A percentile compares a stretch with the other conserved stretches of the same genome.
Conservation (phyloP, 1,140 invertebrate species). For the Atta texana region DNA sequence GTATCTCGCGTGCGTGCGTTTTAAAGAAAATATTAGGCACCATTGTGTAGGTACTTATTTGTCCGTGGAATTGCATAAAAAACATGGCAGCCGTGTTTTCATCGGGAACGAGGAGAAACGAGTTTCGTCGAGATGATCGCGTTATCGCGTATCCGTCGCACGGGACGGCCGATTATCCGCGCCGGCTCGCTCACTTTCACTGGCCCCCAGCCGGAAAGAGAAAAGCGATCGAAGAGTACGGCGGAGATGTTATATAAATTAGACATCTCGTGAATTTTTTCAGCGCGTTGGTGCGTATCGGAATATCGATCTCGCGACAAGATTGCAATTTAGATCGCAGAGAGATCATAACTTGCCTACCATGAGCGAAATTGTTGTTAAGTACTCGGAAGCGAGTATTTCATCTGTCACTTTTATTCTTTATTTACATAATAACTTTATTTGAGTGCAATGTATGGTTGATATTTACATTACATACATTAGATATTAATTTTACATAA, state of each 20-base stretch:
- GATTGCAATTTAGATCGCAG: slow-evolving; percentile 14
- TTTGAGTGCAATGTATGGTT: no score
- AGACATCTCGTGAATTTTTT: slow-evolving; percentile 70
- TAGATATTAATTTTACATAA: no score
- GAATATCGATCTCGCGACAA: slow-evolving; percentile 31
- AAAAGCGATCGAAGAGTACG: slow-evolving; percentile 76
- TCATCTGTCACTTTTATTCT: not conserved
- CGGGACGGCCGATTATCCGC: slow-evolving; percentile 60
- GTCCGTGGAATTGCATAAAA: not conserved
- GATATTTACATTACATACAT: no score
- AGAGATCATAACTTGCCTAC: not conserved
- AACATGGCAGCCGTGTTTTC: not conserved
- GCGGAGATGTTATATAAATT: slow-evolving; percentile 81
- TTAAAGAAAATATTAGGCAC: not conserved
- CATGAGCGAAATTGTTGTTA: not conserved
- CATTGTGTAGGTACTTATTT: not conserved
- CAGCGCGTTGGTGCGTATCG: slow-evolving; percentile 26
- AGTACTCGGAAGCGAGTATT: not conserved
- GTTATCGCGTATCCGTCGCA: slow-evolving; percentile 71
- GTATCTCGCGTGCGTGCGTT: not conserved
- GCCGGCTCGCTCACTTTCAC: slow-evolving; percentile 80
- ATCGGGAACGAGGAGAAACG: slow-evolving; percentile 58
- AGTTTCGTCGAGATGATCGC: slow-evolving; percentile 63
- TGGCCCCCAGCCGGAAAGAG: slow-evolving; percentile 76
- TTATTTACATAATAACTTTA: not conserved